Evolutionary conservation across 1,140 invertebrate genomes (phyloP).

Genomic region (Colletes gigas): DNA sequence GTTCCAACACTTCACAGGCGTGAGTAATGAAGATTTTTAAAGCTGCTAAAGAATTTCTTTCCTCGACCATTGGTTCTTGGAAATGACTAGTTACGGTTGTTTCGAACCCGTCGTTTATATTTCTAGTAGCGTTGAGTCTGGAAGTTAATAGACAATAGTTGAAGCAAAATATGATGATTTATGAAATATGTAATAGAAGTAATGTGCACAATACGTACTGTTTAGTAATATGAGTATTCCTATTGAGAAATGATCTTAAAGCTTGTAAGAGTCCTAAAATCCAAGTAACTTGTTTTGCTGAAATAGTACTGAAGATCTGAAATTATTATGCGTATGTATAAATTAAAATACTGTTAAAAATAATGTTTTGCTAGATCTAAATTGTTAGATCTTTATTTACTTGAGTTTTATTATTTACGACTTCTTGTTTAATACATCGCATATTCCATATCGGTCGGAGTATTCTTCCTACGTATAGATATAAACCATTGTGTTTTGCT

Average conservation of each 20-base stretch:
- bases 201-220: conserved; percentile 59
- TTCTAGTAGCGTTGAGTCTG: conserved; percentile 66
- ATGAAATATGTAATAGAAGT: background rate
- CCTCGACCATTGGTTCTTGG: conserved; percentile 82
- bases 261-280: conserved; percentile 84
- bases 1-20: conserved; percentile 92
- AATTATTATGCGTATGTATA: conserved; percentile 32
- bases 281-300: conserved; percentile 82
- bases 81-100: conserved; percentile 69
- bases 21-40: conserved; percentile 90
- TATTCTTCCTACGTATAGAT: conserved; percentile 93
- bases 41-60: conserved; percentile 89
- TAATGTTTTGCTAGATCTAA: background rate
- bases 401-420: conserved; percentile 83
- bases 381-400: conserved; percentile 71
- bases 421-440: conserved; percentile 86
- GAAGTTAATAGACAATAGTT: conserved; percentile 19
- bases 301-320: conserved; percentile 81
- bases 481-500: conserved; percentile 95
- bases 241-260: conserved; percentile 84
- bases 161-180: conserved; percentile 9
- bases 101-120: conserved; percentile 76
- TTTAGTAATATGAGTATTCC: conserved; percentile 83
- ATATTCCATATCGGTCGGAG: conserved; percentile 91
- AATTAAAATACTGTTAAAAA: background rate